These are phyloP conservation scores for Myiotriccus ornatus DNA, from an alignment of 2,797 vertebrate genomes.

Conservation along the genomic window DNA sequence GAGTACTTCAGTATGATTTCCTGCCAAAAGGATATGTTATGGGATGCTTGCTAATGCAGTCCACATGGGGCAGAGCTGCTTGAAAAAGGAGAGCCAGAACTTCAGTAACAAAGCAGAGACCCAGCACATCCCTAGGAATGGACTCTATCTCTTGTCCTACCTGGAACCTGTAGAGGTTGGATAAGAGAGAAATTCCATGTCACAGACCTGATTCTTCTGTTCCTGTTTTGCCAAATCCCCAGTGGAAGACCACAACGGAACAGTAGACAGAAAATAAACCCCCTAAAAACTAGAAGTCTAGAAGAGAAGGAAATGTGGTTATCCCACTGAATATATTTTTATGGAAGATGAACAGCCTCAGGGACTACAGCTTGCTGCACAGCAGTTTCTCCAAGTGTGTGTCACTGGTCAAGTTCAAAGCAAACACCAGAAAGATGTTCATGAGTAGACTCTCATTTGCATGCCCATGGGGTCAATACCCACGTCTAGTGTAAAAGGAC, in stretches of 20 bases:
- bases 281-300: rapidly evolving
- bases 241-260: not conserved
- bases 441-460: not conserved
- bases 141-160: not conserved
- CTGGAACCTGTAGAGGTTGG: not conserved
- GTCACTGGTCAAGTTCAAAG: constrained; percentile 47
- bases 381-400: constrained; percentile 1
- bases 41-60: not conserved
- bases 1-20: not conserved
- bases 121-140: not conserved
- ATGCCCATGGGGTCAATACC: not conserved
- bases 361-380: not conserved
- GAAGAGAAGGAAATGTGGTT: not conserved
- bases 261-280: rapidly evolving
- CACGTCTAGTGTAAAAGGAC: not conserved
- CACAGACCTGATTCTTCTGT: not conserved
- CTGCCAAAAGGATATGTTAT: not conserved
- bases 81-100: not conserved
- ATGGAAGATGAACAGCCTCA: not conserved
- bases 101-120: not conserved
- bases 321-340: not conserved
- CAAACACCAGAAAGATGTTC: constrained; percentile 12
- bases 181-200: not conserved
- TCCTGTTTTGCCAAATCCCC: not conserved
- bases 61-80: not conserved